phyloP scores from a whole-genome alignment of 2,888 invertebrate genomes.

The Andrena minutula region DNA sequence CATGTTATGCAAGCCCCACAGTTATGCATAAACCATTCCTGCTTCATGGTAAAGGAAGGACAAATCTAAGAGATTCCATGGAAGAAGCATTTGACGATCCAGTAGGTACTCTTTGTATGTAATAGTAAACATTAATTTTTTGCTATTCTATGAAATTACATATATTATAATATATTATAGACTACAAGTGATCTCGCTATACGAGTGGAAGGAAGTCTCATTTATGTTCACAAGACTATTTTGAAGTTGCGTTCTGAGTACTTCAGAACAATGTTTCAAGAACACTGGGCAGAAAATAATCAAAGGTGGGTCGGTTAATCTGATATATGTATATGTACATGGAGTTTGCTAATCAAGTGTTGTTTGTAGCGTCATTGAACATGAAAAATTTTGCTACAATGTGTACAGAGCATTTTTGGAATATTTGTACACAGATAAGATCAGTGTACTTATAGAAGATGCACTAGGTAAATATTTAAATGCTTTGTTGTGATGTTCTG shows the following conservation, averaged over 20 bases:
- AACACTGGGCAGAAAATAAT: constrained; percentile 87
- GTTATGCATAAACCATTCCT: constrained; percentile 86
- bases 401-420: too few relatives aligned
- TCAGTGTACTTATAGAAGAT: too few relatives aligned
- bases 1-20: constrained; percentile 87
- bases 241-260: constrained; percentile 88
- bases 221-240: constrained; percentile 88
- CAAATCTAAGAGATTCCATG: constrained; percentile 84
- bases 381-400: too few relatives aligned
- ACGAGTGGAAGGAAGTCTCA: constrained; percentile 86
- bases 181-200: constrained; percentile 87
- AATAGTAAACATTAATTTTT: neutral
- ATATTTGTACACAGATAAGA: too few relatives aligned
- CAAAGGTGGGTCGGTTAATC: constrained; percentile 85
- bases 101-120: constrained; percentile 80
- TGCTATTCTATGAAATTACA: neutral
- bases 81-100: constrained; percentile 87
- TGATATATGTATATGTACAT: neutral
- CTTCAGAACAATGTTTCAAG: constrained; percentile 88
- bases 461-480: too few relatives aligned
- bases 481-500: too few relatives aligned
- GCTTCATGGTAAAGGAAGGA: constrained; percentile 81
- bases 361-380: too few relatives aligned
- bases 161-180: constrained; percentile 79
- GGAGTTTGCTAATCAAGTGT: neutral